phyloP scores from a whole-genome alignment of 2,888 invertebrate species.

The Diadromus collaris region DNA sequence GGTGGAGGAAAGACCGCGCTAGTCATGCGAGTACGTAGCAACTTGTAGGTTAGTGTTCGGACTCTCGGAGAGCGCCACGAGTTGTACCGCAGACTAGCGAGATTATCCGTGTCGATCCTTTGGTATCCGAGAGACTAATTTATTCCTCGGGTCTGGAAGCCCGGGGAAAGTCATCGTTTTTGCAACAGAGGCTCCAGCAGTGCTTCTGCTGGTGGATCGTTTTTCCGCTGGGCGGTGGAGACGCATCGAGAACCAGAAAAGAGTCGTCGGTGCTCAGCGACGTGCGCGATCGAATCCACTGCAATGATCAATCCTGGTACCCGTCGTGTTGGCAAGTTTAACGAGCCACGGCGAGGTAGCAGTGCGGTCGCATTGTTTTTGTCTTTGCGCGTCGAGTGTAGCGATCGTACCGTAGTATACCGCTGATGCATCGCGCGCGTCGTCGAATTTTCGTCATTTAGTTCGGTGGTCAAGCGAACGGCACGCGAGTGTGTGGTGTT shows the following conservation, averaged over 20 bases:
- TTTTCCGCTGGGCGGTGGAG: not conserved
- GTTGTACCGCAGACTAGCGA: constrained; percentile 18
- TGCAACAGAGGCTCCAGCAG: not conserved
- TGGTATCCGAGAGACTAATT: constrained; percentile 3
- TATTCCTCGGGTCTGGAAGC: constrained; percentile 15
- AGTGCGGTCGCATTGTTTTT: constrained; percentile 73
- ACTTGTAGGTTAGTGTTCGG: constrained; percentile 33
- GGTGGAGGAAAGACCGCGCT: constrained; percentile 28
- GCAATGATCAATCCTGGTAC: constrained; percentile 18
- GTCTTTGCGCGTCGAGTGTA: constrained; percentile 53
- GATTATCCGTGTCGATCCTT: constrained; percentile 39
- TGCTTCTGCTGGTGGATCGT: not conserved
- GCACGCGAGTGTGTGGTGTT: constrained; percentile 17
- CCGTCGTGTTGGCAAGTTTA: constrained; percentile 63
- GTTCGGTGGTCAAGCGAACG: constrained; percentile 45
- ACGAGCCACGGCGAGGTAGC: constrained; percentile 69
- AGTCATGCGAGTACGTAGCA: constrained; percentile 42
- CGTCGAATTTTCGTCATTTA: constrained; percentile 11
- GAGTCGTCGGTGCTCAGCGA: constrained; percentile 2
- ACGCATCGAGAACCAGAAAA: not conserved
- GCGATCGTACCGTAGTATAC: constrained; percentile 10
- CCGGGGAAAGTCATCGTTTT: constrained; percentile 6
- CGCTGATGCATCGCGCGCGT: constrained; percentile 34
- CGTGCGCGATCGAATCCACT: constrained; percentile 42
- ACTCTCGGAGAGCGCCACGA: constrained; percentile 52